Evolutionary conservation across 2,113 vertebrate genomes (phyloP), one percentile per base, ranked within the genome.

Genomic region (Sturnus vulgaris): DNA sequence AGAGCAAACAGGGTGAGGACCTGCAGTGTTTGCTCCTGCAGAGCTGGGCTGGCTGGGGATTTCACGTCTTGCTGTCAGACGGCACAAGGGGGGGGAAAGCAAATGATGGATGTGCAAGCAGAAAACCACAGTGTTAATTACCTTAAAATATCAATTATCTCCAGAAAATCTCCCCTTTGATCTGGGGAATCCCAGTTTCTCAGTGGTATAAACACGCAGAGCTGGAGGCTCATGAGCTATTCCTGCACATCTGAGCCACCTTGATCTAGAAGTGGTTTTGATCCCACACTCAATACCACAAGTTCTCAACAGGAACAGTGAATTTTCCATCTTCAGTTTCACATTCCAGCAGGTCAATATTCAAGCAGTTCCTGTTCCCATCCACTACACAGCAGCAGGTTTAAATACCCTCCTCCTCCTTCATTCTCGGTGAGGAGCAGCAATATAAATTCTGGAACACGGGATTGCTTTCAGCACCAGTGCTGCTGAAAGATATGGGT

Each of bases 1-100:
- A 80, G 61, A 92, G 80, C 66, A 92, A 95, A 86, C 82, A 77
- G 71, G 64, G 92, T 53, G 85, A 86, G 88, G 71, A 88, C 50
- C 71, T 17, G 23, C 31, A 60, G 49, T 50, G 60, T 88, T 93
- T 88, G 50, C 79, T 83, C 28, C 55, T 24, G 71, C 59, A 35
- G 35, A 77, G 40, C 42, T 83, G 56, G 78, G 75, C 84, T 55
- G 89, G 60, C 28, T 57, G 52, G 50, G n/a, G 64, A 75, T 95
- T 72, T 93, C 59, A 61, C 2, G 2, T 55, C 42, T 46, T 65
- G 59, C 59, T 63, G 30, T 83, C 71, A 70, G 30, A 55, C 16
- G 19, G 15, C 3, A 1, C 12, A 18, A 18, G 7, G 5, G 6
- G 27, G 18, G 53, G 53, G 5, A 2, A 40, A 53, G 10, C 25